phyloP scores from a whole-genome alignment of 2,888 invertebrate species.

The Unio pictorum region DNA sequence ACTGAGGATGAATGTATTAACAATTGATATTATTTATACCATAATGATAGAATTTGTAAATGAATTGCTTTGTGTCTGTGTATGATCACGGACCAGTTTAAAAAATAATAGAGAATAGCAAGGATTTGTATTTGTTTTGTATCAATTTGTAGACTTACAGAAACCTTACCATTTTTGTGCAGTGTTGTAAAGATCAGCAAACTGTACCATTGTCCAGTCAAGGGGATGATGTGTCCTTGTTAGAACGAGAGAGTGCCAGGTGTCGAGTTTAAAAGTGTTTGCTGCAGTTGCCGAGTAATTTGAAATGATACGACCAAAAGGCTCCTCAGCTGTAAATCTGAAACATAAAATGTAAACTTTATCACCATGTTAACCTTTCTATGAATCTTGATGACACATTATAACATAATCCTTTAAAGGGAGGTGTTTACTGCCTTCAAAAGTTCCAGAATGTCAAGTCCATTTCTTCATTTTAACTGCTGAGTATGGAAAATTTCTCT shows the following conservation, averaged over 20 bases:
- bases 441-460: too few species aligned
- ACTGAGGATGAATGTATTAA: too few species aligned
- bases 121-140: not conserved
- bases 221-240: slow-evolving; percentile 70
- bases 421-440: too few species aligned
- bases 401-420: too few species aligned
- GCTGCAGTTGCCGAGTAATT: slow-evolving; percentile 68
- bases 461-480: too few species aligned
- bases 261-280: slow-evolving; percentile 72
- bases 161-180: slow-evolving; percentile 66
- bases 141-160: not conserved
- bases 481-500: too few species aligned
- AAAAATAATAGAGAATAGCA: not conserved
- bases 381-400: too few species aligned
- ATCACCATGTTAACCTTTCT: too few species aligned
- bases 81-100: not conserved
- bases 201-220: slow-evolving; percentile 62
- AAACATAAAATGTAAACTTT: not conserved
- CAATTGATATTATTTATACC: too few species aligned
- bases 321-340: slow-evolving; percentile 70
- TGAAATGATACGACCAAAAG: slow-evolving; percentile 70
- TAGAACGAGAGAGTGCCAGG: slow-evolving; percentile 71
- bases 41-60: too few species aligned
- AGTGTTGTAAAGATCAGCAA: slow-evolving; percentile 68
- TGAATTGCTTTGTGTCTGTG: not conserved